A percentile compares a stretch with the other conserved stretches of the same genome.
Evolutionary conservation across 1,140 invertebrate genomes (phyloP).

Genomic region (Drosophila pachea): DNA sequence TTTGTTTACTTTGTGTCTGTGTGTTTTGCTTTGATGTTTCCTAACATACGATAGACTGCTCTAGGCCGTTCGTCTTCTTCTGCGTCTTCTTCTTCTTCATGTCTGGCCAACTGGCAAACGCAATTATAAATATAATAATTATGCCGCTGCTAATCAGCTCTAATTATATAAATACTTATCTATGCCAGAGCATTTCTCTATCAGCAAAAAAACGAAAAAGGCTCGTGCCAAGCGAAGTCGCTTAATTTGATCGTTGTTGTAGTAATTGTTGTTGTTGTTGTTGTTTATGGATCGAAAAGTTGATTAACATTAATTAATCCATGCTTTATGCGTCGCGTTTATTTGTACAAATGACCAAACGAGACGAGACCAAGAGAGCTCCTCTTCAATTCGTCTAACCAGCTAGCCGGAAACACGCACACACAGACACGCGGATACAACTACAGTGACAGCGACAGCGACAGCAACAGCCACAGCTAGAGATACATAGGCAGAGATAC

Average conservation of each 20-base stretch:
- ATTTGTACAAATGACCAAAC: constrained; percentile 72
- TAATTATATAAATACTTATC: constrained; percentile 46
- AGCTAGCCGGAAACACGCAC: constrained; percentile 53
- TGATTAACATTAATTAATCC: constrained; percentile 77
- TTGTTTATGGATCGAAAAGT: constrained; percentile 69
- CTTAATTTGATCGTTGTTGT: constrained; percentile 27
- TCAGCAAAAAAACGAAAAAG: constrained; percentile 11
- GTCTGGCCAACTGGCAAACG: background rate
- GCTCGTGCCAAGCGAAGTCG: constrained; percentile 34
- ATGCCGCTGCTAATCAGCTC: constrained; percentile 41
- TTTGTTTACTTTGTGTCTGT: too few species aligned
- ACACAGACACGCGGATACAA: constrained; percentile 33
- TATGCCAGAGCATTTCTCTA: constrained; percentile 16
- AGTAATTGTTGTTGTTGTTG: constrained; percentile 27
- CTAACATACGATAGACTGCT: background rate
- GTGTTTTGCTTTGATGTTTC: too few species aligned
- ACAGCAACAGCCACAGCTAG: constrained; percentile 26
- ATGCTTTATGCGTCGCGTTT: constrained; percentile 58
- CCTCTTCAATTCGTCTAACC: constrained; percentile 15
- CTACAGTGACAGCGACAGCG: constrained; percentile 16
- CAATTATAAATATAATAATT: constrained; percentile 40
- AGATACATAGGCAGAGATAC: constrained; percentile 12
- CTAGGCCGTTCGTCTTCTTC: background rate
- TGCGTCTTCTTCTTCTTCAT: background rate
- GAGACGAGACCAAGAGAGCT: constrained; percentile 34